Evolutionary conservation across 2,888 invertebrate genomes (phyloP), one percentile per base, ranked within the genome.

Genomic region (Agrotis exclamationis): DNA sequence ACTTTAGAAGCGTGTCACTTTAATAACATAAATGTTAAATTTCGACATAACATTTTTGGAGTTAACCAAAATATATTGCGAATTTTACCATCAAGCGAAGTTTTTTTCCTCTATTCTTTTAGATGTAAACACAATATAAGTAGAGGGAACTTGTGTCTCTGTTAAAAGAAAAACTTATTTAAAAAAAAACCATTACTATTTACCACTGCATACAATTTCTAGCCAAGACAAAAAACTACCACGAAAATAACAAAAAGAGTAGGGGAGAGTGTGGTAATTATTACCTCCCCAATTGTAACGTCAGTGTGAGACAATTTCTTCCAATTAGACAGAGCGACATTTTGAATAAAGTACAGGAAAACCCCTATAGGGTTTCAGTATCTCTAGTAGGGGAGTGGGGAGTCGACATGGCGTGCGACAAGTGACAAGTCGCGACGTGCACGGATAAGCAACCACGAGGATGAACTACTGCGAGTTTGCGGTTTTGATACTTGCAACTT

Each of bases 341-440:
- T 89, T 84, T 86, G 87, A 89, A 90, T 90, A 90, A 86, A 88
- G 84, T 83, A 86, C 88, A 87, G 86, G 88, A 88, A 88, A 89
- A 90, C 88, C 87, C 86, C 86, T 92, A 90, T 92, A 90, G 87
- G 90, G 90, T 90, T 93, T 91, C 91, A 87, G 87, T 87, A 84
- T 89, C 85, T 87, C 85, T 90, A 88, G 88, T 86, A 83, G 64
- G 64, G 64, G 64, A 59, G 28, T 24, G 20, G 88, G 87, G 91
- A 90, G 90, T 81, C 87, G 88, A 88, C 90, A 90, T 92, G 88
- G 90, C 92, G 90, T 92, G 93, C 90, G 94, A 94, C 93, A 93
- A 93, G 91, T 95, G 95, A 95, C 95, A 95, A 92, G 93, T 90
- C 85, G 89, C 89, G 92, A 92, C 92, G 91, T 93, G 90, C 91